Evolutionary conservation across 2,797 vertebrate genomes (phyloP).

Genomic region (Myotis myotis): DNA sequence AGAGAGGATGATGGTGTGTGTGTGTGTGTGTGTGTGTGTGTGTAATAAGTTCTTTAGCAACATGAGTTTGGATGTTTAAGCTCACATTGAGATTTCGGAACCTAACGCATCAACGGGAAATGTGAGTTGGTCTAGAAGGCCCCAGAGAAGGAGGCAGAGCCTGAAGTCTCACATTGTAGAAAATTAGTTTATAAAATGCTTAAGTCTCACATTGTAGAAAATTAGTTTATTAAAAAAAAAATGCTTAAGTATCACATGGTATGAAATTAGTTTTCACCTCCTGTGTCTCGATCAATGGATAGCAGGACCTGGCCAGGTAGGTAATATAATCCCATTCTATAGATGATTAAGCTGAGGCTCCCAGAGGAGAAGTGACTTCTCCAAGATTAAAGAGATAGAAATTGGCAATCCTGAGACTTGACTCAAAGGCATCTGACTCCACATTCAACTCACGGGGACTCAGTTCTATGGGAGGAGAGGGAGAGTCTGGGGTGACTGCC

Average conservation of each 20-base stretch:
- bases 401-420: not conserved
- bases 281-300: not conserved
- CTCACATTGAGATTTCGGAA: conserved; percentile 55
- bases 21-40: too few species aligned
- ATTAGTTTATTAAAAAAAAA: not conserved
- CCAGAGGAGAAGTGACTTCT: not conserved
- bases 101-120: not conserved
- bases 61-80: conserved; percentile 27
- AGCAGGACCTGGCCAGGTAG: not conserved
- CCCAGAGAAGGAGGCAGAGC: not conserved
- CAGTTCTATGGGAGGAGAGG: not conserved
- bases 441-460: not conserved
- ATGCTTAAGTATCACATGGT: not conserved
- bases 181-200: not conserved
- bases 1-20: conserved; percentile 31
- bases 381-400: not conserved
- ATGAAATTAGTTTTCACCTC: not conserved
- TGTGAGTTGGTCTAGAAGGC: not conserved
- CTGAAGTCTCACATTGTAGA: not conserved
- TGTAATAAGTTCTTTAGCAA: conserved; percentile 52
- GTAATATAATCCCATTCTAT: not conserved
- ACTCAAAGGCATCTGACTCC: not conserved
- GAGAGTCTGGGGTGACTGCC: not conserved
- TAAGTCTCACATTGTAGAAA: not conserved
- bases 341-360: not conserved